Percentiles rank a stretch among this genome's conserved stretches.
Evolutionary conservation across 1,140 invertebrate species (phyloP).

Genomic region (Goniozus legneri): DNA sequence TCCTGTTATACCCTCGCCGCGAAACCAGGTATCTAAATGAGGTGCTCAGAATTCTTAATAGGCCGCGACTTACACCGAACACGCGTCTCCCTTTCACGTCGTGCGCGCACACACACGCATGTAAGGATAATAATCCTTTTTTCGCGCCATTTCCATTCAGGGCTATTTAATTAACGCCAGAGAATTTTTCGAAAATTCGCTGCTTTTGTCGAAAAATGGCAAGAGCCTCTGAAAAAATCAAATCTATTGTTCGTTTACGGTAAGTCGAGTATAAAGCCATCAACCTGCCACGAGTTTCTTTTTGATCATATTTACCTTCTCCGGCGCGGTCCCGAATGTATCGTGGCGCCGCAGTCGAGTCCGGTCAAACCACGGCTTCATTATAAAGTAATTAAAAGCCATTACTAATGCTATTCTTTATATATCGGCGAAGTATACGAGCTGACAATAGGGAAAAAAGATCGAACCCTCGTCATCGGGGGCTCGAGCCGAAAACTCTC

Average conservation of each 20-base stretch:
- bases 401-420: constrained; percentile 55
- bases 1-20: constrained; percentile 13
- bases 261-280: constrained; percentile 31
- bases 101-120: too few relatives aligned
- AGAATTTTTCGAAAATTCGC: too few relatives aligned
- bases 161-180: too few relatives aligned
- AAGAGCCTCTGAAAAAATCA: too few relatives aligned
- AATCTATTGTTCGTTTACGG: constrained; percentile 22
- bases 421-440: constrained; percentile 44
- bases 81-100: constrained; percentile 43
- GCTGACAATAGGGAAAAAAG: too few relatives aligned
- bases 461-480: constrained; percentile 49
- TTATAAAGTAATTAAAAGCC: constrained; percentile 56
- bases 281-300: constrained; percentile 18
- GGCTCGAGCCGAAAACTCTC: constrained; percentile 22
- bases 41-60: constrained; percentile 53
- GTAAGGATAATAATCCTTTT: too few relatives aligned
- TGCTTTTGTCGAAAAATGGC: too few relatives aligned
- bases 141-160: too few relatives aligned
- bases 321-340: constrained; percentile 18
- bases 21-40: constrained; percentile 42
- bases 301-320: neutral
- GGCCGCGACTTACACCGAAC: constrained; percentile 29
- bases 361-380: constrained; percentile 50
- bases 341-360: constrained; percentile 43